phyloP scores from a whole-genome alignment of 2,113 vertebrate species.

The Pomatorhinus ruficollis region DNA sequence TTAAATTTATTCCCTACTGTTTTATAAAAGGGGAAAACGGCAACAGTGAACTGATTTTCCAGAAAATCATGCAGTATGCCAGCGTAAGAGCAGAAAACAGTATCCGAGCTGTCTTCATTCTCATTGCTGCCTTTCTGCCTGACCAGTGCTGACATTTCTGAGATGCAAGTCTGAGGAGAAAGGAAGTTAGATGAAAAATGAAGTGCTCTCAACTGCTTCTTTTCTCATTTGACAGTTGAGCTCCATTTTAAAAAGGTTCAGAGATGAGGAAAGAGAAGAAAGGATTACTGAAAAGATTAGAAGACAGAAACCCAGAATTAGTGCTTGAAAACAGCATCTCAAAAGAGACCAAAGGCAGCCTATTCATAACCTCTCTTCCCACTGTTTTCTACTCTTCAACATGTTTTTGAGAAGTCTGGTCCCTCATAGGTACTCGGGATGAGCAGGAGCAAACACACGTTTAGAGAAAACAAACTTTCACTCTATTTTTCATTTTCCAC shows the following conservation, averaged over 20 bases:
- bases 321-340: not conserved
- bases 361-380: not conserved
- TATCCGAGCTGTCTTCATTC: not conserved
- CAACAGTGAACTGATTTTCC: not conserved
- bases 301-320: not conserved
- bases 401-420: not conserved
- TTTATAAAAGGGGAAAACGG: not conserved
- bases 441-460: not conserved
- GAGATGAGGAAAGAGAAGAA: not conserved
- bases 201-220: not conserved
- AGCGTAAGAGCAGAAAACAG: not conserved
- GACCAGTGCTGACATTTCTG: not conserved
- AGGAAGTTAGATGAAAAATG: not conserved
- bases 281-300: not conserved
- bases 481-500: not conserved
- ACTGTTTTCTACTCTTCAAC: not conserved
- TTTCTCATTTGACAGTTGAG: not conserved
- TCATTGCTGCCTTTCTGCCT: not conserved
- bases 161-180: not conserved
- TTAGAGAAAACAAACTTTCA: not conserved
- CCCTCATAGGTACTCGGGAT: fast-evolving
- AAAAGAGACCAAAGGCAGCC: not conserved
- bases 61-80: not conserved
- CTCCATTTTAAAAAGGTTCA: not conserved
- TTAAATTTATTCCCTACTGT: conserved; percentile 2